These are phyloP conservation scores for Cichladusa arquata DNA, from an alignment of 2,113 vertebrate species.

Conservation along the genomic window DNA sequence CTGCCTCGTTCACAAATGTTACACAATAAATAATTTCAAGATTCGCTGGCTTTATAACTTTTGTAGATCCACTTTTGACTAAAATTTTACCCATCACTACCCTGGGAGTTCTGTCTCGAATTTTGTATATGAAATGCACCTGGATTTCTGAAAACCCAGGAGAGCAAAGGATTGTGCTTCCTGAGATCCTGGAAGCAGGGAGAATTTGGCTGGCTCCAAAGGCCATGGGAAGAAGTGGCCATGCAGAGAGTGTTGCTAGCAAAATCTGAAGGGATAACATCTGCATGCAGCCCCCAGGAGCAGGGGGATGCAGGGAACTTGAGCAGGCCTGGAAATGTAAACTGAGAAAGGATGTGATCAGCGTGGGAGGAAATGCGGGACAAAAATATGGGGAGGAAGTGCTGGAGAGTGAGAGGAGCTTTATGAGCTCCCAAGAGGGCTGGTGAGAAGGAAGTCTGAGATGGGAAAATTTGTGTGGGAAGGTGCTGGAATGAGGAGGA, in stretches of 20 bases:
- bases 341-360: conserved; percentile 29
- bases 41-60: background rate
- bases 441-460: background rate
- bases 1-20: rapidly evolving
- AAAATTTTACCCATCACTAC: background rate
- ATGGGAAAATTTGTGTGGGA: conserved; percentile 25
- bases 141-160: background rate
- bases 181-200: background rate
- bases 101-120: background rate
- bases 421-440: background rate
- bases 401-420: background rate
- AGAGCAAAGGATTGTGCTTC: background rate
- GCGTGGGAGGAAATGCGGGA: background rate
- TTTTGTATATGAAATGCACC: background rate
- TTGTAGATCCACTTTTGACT: background rate
- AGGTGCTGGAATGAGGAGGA: background rate
- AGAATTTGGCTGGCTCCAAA: background rate
- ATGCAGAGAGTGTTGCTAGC: background rate
- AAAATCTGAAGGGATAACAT: background rate
- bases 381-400: conserved; percentile 41
- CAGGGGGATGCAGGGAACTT: background rate
- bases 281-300: background rate
- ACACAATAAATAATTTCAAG: background rate
- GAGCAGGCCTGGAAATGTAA: background rate
- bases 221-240: background rate